Conservation (phyloP, 2,797 vertebrate species). For the Leptatherina wallacei region DNA sequence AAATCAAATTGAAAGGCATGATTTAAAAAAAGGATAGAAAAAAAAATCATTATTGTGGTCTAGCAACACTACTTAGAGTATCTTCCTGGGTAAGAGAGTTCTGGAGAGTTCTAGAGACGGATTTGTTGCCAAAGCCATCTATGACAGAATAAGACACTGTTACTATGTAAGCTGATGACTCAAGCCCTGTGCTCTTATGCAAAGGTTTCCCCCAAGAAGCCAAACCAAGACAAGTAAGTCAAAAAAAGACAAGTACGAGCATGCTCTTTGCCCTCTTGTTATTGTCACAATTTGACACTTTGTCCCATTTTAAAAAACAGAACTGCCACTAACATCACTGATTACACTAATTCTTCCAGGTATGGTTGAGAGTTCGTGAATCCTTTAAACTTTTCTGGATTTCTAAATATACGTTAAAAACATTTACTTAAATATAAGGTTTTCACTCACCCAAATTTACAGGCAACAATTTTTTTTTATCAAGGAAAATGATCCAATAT, state of each 20-base stretch:
- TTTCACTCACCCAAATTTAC: not conserved
- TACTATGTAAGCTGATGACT: constrained; percentile 8
- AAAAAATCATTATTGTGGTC: not conserved
- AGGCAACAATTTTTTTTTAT: not conserved
- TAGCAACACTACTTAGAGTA: not conserved
- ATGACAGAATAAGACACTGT: not conserved
- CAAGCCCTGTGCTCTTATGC: not conserved
- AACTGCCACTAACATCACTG: not conserved
- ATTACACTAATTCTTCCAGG: not conserved
- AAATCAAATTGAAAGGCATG: not conserved
- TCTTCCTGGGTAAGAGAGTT: not conserved
- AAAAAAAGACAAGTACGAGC: not conserved
- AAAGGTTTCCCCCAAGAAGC: not conserved
- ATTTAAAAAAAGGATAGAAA: not conserved
- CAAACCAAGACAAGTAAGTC: no score
- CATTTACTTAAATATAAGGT: not conserved
- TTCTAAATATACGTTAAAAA: not conserved
- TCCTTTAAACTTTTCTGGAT: not conserved
- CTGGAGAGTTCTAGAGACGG: not conserved
- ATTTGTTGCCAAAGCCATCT: not conserved
- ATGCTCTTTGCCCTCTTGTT: not conserved
- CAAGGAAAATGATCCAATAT: not conserved
- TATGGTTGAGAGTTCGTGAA: not conserved
- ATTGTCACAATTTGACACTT: not conserved
- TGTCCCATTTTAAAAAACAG: not conserved